These are phyloP conservation scores for Leptinotarsa peninsularis DNA, from an alignment of 2,888 invertebrate genomes.

Conservation along the genomic window DNA sequence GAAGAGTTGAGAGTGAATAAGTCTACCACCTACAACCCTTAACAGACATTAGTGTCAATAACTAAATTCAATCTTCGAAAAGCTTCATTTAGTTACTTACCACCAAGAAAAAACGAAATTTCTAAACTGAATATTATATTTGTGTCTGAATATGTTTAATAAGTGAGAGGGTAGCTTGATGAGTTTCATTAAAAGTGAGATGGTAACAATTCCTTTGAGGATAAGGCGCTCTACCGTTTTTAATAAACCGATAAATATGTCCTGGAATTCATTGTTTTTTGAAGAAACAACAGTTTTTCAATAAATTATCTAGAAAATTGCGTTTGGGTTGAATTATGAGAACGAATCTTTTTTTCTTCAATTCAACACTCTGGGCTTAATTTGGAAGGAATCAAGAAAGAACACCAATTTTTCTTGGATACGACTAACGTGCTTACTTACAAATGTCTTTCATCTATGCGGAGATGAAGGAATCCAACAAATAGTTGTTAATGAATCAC, in stretches of 20 bases:
- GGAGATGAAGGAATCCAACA: conserved; percentile 15
- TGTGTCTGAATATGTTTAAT: not conserved
- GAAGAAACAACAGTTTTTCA: not conserved
- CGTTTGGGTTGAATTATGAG: not conserved
- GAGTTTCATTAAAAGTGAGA: not conserved
- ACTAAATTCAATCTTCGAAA: not conserved
- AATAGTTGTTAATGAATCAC: not conserved
- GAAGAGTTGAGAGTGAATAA: not conserved
- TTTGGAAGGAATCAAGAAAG: not conserved
- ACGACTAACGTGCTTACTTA: not conserved
- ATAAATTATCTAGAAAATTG: not conserved
- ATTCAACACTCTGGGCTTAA: not conserved
- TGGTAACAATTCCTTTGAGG: not conserved
- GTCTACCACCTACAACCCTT: not conserved
- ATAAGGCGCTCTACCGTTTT: not conserved
- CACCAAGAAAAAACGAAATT: not conserved
- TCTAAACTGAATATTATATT: not conserved
- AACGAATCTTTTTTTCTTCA: not conserved
- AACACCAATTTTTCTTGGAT: not conserved
- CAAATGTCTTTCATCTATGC: conserved; percentile 11
- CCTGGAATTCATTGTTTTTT: not conserved
- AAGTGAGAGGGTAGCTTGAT: not conserved
- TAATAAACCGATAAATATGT: not conserved
- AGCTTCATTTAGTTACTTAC: not conserved
- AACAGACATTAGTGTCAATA: not conserved